These are phyloP conservation scores for Lanistes nyassanus DNA, from an alignment of 1,140 invertebrate species.

Conservation along the genomic window DNA sequence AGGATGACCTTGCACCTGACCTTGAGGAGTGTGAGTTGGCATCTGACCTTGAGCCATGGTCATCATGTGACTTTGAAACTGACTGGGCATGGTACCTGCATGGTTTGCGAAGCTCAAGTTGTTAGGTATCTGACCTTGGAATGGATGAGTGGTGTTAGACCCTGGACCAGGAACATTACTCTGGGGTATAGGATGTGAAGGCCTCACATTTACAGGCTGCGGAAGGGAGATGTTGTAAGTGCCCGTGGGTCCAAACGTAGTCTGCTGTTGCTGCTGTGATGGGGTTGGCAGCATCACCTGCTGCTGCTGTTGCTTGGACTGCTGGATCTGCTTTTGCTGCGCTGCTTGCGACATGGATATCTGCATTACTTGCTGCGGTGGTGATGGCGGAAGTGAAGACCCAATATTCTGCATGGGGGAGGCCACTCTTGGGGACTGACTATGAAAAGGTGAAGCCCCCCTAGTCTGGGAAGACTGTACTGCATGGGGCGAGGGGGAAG, in stretches of 20 bases:
- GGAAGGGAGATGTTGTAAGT: too few species aligned
- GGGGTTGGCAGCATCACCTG: conserved; percentile 28
- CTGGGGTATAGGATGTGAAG: too few species aligned
- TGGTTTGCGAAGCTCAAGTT: too few species aligned
- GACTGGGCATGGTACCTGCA: too few species aligned
- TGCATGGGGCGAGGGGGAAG: conserved; percentile 22
- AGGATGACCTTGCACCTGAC: too few species aligned
- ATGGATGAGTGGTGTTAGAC: too few species aligned
- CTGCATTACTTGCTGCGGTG: conserved; percentile 39
- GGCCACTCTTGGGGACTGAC: conserved; percentile 24
- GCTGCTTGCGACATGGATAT: background rate
- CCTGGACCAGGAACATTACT: too few species aligned
- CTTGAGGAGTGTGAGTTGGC: too few species aligned
- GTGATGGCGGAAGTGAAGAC: conserved; percentile 26
- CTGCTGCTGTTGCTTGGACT: conserved; percentile 35
- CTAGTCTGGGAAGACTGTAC: conserved; percentile 15
- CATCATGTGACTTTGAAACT: too few species aligned
- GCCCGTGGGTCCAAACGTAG: background rate
- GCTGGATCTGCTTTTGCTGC: conserved; percentile 39
- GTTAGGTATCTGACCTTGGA: too few species aligned
- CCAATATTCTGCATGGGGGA: conserved; percentile 24
- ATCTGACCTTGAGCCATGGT: too few species aligned
- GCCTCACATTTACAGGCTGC: too few species aligned
- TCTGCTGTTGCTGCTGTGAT: conserved; percentile 36
- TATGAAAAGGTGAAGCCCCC: conserved; percentile 9